Percentiles rank a stretch among this genome's conserved stretches.
phyloP scores from a whole-genome alignment of 2,113 vertebrate species.

The Mungos mungo region DNA sequence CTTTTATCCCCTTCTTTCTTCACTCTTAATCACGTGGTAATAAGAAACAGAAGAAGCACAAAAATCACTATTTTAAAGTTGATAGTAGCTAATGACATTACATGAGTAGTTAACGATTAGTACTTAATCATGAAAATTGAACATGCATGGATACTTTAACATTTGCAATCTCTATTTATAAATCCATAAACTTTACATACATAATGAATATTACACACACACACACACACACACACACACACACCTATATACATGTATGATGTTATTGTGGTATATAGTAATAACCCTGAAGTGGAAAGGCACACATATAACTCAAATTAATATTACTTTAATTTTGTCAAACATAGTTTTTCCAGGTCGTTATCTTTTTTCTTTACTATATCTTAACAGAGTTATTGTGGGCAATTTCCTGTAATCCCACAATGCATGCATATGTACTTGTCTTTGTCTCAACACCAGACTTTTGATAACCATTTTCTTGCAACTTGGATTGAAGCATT shows the following conservation, averaged over 20 bases:
- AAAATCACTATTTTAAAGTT: background rate
- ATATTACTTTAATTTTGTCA: background rate
- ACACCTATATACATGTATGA: too few species aligned
- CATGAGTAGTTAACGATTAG: background rate
- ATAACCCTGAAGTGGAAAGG: background rate
- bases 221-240: background rate
- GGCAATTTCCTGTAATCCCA: background rate
- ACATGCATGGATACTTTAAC: background rate
- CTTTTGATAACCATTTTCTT: background rate
- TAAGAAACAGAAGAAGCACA: background rate
- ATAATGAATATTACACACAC: background rate
- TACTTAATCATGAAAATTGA: background rate
- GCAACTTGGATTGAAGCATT: background rate
- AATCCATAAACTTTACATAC: background rate
- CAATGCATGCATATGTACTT: background rate
- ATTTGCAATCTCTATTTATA: background rate
- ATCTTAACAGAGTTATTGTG: background rate
- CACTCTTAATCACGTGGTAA: background rate
- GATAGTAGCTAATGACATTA: background rate
- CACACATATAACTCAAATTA: background rate
- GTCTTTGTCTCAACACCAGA: background rate
- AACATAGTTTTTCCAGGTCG: background rate
- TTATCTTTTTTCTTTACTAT: background rate
- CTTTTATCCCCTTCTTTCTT: background rate
- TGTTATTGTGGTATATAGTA: background rate